These are phyloP conservation scores for Anastrepha obliqua DNA, from an alignment of 1,140 invertebrate species.

Conservation along the genomic window DNA sequence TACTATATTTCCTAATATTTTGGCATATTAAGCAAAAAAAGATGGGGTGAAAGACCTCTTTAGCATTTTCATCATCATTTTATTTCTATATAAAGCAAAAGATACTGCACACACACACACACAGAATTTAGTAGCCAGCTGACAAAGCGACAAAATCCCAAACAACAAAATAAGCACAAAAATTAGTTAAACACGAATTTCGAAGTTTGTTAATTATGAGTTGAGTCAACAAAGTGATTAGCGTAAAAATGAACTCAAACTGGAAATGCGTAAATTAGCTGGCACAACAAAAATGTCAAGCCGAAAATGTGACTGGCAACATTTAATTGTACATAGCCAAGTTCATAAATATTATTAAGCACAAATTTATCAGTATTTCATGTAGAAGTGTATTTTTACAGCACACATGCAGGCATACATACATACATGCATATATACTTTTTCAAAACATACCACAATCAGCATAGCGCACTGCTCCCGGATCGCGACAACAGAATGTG, in stretches of 20 bases:
- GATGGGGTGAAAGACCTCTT: too few relatives aligned
- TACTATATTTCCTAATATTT: too few relatives aligned
- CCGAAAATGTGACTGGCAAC: background rate
- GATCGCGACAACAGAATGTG: too few relatives aligned
- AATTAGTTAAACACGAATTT: conserved; percentile 23
- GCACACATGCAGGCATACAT: background rate
- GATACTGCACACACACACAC: too few relatives aligned
- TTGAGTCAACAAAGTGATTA: background rate
- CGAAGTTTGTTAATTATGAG: conserved; percentile 11
- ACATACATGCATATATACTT: background rate
- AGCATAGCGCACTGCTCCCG: too few relatives aligned
- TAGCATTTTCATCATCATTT: too few relatives aligned
- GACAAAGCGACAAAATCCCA: background rate
- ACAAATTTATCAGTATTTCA: background rate
- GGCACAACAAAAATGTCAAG: conserved; percentile 14
- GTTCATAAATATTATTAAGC: too few relatives aligned
- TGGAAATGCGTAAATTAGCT: conserved; percentile 6
- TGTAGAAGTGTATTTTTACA: background rate
- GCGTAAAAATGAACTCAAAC: conserved; percentile 27
- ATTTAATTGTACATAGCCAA: background rate
- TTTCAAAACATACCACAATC: too few relatives aligned
- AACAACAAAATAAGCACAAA: background rate
- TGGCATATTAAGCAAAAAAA: too few relatives aligned
- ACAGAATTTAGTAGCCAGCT: too few relatives aligned
- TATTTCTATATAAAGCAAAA: too few relatives aligned